Evolutionary conservation across 2,113 vertebrate species (phyloP), one percentile per base, ranked within the genome.

Genomic region (Alosa alosa): DNA sequence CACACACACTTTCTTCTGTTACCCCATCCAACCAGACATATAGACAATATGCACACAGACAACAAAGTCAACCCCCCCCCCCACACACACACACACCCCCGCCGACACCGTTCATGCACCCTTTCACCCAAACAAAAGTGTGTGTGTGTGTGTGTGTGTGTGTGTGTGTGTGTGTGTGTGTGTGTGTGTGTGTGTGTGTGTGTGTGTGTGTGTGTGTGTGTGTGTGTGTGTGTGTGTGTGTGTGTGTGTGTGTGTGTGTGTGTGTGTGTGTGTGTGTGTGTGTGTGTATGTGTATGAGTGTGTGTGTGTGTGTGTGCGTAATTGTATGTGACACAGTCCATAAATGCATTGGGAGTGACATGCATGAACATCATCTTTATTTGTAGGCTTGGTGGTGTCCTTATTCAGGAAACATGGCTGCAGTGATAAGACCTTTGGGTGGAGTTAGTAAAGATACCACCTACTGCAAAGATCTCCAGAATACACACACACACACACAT

Each of bases 61-160:
- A 45, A 44, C 41, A 44, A 44, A 44, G 41, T 44, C 41, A 44
- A 44, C 41, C 41, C 41, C 41, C 1, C 41, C 41, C 41, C 4
- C 41, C 41, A 84, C 75, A 64, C 55, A 89, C 55, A 86, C 49
- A 84, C 41, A 82, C 85, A 83, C 50, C 81, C 18, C 45, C 81
- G 49, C 75, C 64, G 41, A 64, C 82, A 84, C 81, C 44, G 60
- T 45, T 87, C 52, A 55, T 55, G 15, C 13, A 55, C 52, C 15
- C 52, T 4, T 17, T 55, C 52, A 55, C 17, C 13, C 52, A 18
- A 55, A 55, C 52, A 55, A 15, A 55, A 55, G 64, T 72, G 64
- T 72, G 64, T 60, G 60, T 64, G 60, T 64, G 60, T 64, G 22
- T 72, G 64, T 36, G 60, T 64, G 60, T 25, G 60, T 25, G 15